These are phyloP conservation scores for Drosophila differens DNA, from an alignment of 2,888 invertebrate genomes.

Conservation along the genomic window DNA sequence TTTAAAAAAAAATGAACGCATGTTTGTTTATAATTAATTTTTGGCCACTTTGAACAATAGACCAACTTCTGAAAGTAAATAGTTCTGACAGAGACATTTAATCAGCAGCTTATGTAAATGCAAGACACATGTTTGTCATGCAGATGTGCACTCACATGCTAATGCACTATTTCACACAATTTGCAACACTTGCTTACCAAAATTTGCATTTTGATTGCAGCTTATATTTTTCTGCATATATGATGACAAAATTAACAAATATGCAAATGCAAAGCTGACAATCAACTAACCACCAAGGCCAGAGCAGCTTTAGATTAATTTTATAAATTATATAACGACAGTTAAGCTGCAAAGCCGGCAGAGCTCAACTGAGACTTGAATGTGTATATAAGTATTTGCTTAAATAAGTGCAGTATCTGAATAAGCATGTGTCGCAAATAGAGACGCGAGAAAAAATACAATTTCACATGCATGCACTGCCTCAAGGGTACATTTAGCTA, in stretches of 20 bases:
- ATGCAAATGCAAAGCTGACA: constrained; percentile 42
- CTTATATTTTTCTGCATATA: constrained; percentile 22
- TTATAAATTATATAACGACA: constrained; percentile 30
- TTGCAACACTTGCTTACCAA: constrained; percentile 24
- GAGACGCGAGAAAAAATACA: constrained; percentile 18
- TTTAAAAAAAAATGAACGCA: not conserved
- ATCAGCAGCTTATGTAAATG: not conserved
- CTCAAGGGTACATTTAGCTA: constrained; percentile 76
- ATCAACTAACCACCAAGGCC: constrained; percentile 9
- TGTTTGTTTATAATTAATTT: not conserved
- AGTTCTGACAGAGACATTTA: not conserved
- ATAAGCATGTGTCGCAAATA: not conserved
- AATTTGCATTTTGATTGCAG: constrained; percentile 52
- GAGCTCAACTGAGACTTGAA: not conserved
- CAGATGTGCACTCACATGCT: not conserved
- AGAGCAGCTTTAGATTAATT: constrained; percentile 21
- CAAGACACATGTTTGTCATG: not conserved
- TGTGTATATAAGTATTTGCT: constrained; percentile 9
- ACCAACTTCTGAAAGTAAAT: not conserved
- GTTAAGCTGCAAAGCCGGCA: constrained; percentile 20
- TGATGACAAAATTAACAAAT: constrained; percentile 10
- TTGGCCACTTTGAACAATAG: not conserved
- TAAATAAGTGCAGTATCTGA: constrained; percentile 7
- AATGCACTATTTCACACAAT: constrained; percentile 7
- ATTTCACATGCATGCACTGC: constrained; percentile 41